Conservation (phyloP, 2,797 vertebrate genomes). For the Okamejei kenojei region DNA sequence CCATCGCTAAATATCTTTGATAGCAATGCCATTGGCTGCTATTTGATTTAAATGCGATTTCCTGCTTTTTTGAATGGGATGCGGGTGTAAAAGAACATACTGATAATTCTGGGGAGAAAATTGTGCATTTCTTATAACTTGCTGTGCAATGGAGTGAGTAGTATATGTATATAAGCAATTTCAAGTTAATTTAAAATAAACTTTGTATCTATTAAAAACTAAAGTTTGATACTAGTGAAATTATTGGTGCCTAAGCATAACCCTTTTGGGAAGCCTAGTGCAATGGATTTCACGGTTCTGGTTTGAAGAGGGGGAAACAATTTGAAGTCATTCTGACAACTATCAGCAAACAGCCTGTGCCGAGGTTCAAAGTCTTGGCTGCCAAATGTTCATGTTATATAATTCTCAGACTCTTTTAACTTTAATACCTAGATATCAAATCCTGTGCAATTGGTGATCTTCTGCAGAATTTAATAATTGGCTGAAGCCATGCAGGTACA, state of each 20-base stretch:
- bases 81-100: not conserved
- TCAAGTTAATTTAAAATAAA: constrained; percentile 12
- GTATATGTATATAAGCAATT: not conserved
- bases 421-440: too few species aligned
- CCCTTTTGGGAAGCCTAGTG: not conserved
- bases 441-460: too few species aligned
- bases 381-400: too few species aligned
- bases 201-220: constrained; percentile 4
- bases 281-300: not conserved
- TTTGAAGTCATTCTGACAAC: not conserved
- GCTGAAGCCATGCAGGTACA: too few species aligned
- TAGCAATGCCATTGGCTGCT: not conserved
- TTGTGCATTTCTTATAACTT: not conserved
- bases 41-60: not conserved
- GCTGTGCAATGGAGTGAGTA: not conserved
- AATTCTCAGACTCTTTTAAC: too few species aligned
- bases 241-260: not conserved
- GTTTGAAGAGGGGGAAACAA: not conserved
- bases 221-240: not conserved
- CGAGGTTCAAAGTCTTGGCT: too few species aligned
- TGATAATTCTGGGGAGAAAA: not conserved
- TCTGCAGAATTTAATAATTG: too few species aligned
- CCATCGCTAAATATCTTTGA: not conserved
- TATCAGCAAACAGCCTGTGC: too few species aligned
- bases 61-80: not conserved